phyloP scores from a whole-genome alignment of 2,797 vertebrate genomes.

The Loriculus beryllinus region DNA sequence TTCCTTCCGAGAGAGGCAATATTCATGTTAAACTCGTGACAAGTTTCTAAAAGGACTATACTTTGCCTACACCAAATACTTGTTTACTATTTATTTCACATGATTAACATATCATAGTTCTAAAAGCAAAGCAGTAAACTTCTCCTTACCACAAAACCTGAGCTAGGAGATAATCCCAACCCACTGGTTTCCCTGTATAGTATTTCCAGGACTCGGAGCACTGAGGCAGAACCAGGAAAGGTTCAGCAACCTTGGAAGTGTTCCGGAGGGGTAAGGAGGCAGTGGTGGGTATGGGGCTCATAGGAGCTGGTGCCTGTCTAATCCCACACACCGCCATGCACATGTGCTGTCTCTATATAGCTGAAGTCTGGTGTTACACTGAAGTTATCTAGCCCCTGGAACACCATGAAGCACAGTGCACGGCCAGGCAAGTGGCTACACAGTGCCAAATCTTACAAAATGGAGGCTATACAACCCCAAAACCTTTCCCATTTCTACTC shows the following conservation, averaged over 20 bases:
- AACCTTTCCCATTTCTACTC: not conserved
- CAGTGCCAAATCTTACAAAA: not conserved
- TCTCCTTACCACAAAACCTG: not conserved
- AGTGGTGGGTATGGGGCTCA: accelerated
- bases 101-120: not conserved
- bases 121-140: not conserved
- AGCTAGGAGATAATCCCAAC: not conserved
- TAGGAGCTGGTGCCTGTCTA: not conserved
- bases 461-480: not conserved
- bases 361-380: not conserved
- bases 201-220: not conserved
- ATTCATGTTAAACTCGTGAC: not conserved
- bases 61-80: not conserved
- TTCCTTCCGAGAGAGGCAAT: not conserved
- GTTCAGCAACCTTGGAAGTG: not conserved
- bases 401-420: not conserved
- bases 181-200: not conserved
- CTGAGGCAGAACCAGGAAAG: not conserved
- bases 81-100: not conserved
- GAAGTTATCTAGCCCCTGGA: not conserved
- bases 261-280: not conserved
- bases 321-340: not conserved
- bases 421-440: not conserved
- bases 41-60: not conserved
- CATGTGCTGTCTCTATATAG: not conserved